Base-by-base conservation (phyloP, 2,113 vertebrate genomes). In the Erythrolamprus reginae region DNA sequence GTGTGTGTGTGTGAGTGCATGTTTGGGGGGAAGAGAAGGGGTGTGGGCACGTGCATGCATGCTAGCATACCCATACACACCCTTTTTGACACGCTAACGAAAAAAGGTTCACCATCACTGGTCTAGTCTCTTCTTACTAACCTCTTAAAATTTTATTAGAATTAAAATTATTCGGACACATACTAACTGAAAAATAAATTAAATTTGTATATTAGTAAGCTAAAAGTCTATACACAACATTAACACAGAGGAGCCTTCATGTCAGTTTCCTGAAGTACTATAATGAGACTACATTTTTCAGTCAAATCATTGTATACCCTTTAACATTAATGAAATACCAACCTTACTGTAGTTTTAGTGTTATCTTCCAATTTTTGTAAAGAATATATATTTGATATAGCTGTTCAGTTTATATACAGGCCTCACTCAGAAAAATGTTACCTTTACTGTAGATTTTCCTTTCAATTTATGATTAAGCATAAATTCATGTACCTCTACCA, bases 291-390 rank as follows among this genome's bases (percentile, higher is more conserved):
- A 65, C 12, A 65, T 90, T 51, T 33, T 86, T 53, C 47, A 90
- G 47, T 4, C 50, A 91, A 21, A 0, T 0, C 47, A 50, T 21
- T 84, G 17, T 55, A 12, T 42, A 88, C 82, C 8, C 10, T 89
- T 93, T 84, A 92, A 51, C 82, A 86, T 65, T 65, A 55, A 56
- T 85, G 23, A 91, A 87, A 89, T 24, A 10, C 90, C 42, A 90
- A 28, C 5, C 70, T 17, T 90, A 83, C 88, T 93, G 90, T 84
- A 86, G 15, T 83, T 8, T 82, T 90, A 84, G 89, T 1, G 42
- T 4, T 45, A 10, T 65, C 7, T 88, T 12, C 48, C n/a, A 42
- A 4, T 70, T 19, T 52, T 86, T 45, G 58, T 24, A 42, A 94
- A 33, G 5, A 93, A 88, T 52, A 88, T 65, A 91, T 91, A 91